phyloP scores from a whole-genome alignment of 2,888 invertebrate species.

The Lasioglossum villosulum region DNA sequence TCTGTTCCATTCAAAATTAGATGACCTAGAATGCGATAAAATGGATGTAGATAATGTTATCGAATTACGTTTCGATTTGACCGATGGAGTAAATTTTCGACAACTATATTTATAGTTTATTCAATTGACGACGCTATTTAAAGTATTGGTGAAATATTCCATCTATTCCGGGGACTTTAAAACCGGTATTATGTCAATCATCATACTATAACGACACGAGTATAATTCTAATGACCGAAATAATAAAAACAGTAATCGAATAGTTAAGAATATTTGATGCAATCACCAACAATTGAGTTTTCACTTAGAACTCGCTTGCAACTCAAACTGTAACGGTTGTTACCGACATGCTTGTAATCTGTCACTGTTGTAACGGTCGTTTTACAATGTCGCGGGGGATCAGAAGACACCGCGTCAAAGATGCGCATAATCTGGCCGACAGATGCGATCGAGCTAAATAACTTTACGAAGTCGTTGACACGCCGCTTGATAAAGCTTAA shows the following conservation, averaged over 20 bases:
- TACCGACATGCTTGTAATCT: background rate
- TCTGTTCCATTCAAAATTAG: background rate
- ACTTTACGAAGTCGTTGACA: slow-evolving; percentile 56
- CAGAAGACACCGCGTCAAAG: background rate
- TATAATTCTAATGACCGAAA: background rate
- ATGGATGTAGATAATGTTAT: background rate
- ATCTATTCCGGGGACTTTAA: no score
- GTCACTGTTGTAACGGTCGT: background rate
- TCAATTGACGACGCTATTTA: no score
- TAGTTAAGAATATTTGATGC: background rate
- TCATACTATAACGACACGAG: background rate
- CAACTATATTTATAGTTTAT: background rate
- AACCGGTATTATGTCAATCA: no score
- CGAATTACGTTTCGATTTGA: no score
- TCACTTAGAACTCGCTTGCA: background rate
- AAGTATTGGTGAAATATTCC: no score
- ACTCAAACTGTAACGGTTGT: background rate
- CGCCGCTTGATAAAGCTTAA: slow-evolving; percentile 49
- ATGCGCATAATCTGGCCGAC: slow-evolving; percentile 11
- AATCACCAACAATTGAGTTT: background rate
- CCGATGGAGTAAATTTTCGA: no score
- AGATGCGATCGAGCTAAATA: slow-evolving; percentile 30
- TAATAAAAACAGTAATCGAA: no score
- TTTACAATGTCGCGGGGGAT: slow-evolving; percentile 6
- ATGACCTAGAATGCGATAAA: background rate